A percentile compares a stretch with the other conserved stretches of the same genome.
phyloP scores from a whole-genome alignment of 1,140 invertebrate genomes.

The Hyposmocoma kahamanoa region DNA sequence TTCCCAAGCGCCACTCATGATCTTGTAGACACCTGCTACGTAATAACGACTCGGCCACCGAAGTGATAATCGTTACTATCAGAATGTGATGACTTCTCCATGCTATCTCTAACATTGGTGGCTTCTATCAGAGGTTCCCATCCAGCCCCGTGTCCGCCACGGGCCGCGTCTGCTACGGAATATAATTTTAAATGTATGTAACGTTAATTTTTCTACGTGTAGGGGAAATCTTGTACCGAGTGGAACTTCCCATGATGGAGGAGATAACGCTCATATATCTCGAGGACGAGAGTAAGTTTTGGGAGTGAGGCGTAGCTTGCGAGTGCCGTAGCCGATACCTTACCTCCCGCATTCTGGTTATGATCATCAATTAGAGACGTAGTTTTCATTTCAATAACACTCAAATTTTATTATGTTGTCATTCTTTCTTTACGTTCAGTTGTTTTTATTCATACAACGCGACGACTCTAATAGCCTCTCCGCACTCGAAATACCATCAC shows the following conservation, averaged over 20 bases:
- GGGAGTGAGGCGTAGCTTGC: conserved; percentile 75
- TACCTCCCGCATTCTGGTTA: conserved; percentile 75
- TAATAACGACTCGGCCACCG: conserved; percentile 7
- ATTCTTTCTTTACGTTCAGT: conserved; percentile 47
- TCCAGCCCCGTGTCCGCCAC: conserved; percentile 18
- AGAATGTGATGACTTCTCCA: conserved; percentile 5
- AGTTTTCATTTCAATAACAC: conserved; percentile 75
- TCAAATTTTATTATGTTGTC: conserved; percentile 51
- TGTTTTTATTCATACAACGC: conserved; percentile 64
- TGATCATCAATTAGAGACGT: conserved; percentile 75
- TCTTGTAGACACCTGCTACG: conserved; percentile 19
- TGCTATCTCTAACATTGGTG: conserved; percentile 9
- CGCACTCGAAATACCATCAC: conserved; percentile 58
- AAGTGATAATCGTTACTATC: conserved; percentile 7
- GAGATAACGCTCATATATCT: conserved; percentile 92
- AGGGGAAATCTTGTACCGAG: conserved; percentile 91
- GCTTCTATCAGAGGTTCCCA: conserved; percentile 13
- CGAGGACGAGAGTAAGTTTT: conserved; percentile 80
- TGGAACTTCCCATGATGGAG: conserved; percentile 92
- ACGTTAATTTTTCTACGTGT: conserved; percentile 80
- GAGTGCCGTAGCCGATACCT: conserved; percentile 74
- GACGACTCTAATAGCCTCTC: conserved; percentile 58
- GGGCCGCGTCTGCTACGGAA: conserved; percentile 12
- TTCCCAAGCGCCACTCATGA: conserved; percentile 42
- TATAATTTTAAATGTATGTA: conserved; percentile 55